A percentile compares a stretch with the other conserved stretches of the same genome.
Conservation (phyloP, 2,113 vertebrate genomes). For the Calidris pugnax region DNA sequence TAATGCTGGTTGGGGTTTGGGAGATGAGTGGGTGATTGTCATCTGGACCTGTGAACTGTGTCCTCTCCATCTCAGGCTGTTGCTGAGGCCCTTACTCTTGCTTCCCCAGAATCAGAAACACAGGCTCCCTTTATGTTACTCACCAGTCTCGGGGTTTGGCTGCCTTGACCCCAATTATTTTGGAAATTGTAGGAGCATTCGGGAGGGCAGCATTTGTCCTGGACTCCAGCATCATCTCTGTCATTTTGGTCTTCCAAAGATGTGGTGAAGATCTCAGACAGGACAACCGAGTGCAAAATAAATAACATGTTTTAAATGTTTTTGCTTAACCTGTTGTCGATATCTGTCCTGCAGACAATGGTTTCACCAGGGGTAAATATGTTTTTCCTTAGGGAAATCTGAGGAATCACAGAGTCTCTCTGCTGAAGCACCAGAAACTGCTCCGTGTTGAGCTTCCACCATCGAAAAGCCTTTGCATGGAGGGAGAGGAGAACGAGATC, state of each 20-base stretch:
- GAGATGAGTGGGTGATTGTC: neutral
- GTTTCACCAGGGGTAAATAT: neutral
- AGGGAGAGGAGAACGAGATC: neutral
- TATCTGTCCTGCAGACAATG: neutral
- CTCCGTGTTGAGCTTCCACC: neutral
- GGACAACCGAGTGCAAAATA: neutral
- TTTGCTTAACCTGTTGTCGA: conserved; percentile 27
- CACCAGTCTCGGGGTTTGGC: too few relatives aligned
- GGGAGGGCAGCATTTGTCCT: neutral
- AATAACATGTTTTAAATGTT: neutral
- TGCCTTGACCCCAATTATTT: neutral
- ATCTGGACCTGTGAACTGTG: neutral
- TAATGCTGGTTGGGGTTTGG: neutral
- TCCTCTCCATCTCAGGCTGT: neutral
- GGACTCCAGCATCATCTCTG: conserved; percentile 15
- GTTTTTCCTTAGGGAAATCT: conserved; percentile 9
- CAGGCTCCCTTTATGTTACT: neutral
- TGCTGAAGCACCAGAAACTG: conserved; percentile 21
- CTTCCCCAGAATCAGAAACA: neutral
- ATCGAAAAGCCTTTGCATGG: neutral
- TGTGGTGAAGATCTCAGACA: conserved; percentile 12
- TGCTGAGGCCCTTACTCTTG: neutral
- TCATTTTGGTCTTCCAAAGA: neutral
- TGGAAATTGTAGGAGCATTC: neutral
- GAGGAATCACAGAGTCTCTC: neutral